Conservation (phyloP, 2,888 invertebrate genomes). For the Abrostola tripartita region DNA sequence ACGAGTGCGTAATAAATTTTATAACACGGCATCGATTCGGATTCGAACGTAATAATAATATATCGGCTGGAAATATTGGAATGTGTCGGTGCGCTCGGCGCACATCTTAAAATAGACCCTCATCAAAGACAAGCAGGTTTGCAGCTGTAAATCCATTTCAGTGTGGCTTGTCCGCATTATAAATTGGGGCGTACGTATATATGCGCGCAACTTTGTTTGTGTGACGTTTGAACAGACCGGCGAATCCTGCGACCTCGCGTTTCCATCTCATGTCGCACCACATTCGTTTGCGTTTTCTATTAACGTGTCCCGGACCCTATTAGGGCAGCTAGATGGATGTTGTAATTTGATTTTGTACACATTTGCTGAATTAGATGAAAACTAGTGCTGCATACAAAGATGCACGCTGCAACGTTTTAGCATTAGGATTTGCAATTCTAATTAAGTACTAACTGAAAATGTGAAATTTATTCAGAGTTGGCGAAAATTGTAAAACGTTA, state of each 20-base stretch:
- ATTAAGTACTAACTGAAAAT: conserved; percentile 36
- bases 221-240: conserved; percentile 61
- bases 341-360: conserved; percentile 79
- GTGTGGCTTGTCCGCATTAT: conserved; percentile 87
- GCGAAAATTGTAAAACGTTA: conserved; percentile 31
- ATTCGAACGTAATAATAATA: conserved; percentile 87
- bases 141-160: conserved; percentile 89
- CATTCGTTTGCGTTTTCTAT: conserved; percentile 83
- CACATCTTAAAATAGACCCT: conserved; percentile 86
- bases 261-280: conserved; percentile 73
- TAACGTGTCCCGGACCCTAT: conserved; percentile 80
- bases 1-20: conserved; percentile 87
- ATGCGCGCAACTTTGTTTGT: conserved; percentile 61
- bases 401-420: conserved; percentile 36
- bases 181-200: conserved; percentile 80
- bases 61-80: conserved; percentile 86
- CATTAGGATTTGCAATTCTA: conserved; percentile 54
- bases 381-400: conserved; percentile 56
- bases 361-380: conserved; percentile 71
- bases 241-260: conserved; percentile 72
- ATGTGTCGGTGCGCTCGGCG: conserved; percentile 85
- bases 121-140: conserved; percentile 88
- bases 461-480: conserved; percentile 34
- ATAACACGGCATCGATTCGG: conserved; percentile 85
- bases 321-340: conserved; percentile 78